Conservation (phyloP, 1,140 invertebrate species). For the Leptopilina clavipes region DNA sequence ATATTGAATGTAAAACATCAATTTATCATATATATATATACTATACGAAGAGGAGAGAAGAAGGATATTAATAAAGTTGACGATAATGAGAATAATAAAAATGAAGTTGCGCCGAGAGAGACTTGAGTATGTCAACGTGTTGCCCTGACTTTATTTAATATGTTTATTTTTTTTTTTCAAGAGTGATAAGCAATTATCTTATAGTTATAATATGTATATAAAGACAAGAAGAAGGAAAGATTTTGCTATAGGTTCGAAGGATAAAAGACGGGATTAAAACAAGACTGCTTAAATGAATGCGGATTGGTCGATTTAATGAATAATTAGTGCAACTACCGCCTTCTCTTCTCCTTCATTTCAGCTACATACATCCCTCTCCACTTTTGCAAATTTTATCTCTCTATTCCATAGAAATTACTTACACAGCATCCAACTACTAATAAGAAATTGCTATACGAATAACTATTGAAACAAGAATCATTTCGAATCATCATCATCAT, state of each 20-base stretch:
- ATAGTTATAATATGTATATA: slow-evolving; percentile 37
- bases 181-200: slow-evolving; percentile 55
- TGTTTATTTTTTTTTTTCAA: slow-evolving; percentile 49
- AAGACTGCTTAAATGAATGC: slow-evolving; percentile 40
- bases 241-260: slow-evolving; percentile 50
- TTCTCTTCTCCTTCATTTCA: slow-evolving; percentile 40
- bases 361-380: slow-evolving; percentile 34
- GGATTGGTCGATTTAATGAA: slow-evolving; percentile 49
- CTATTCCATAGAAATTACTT: slow-evolving; percentile 12
- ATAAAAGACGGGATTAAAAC: slow-evolving; percentile 48
- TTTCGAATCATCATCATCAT: no score
- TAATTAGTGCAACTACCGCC: slow-evolving; percentile 55
- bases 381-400: slow-evolving; percentile 36
- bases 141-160: slow-evolving; percentile 46
- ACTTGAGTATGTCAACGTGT: slow-evolving; percentile 14
- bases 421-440: not conserved
- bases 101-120: slow-evolving; percentile 35
- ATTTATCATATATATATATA: not conserved
- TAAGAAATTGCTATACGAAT: no score
- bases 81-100: slow-evolving; percentile 34
- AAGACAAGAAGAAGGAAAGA: slow-evolving; percentile 48
- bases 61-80: slow-evolving; percentile 34
- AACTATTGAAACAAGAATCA: no score
- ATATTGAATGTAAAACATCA: no score
- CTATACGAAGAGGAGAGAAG: not conserved